phyloP scores from a whole-genome alignment of 2,888 invertebrate species.

The Ectemnius cavifrons region DNA sequence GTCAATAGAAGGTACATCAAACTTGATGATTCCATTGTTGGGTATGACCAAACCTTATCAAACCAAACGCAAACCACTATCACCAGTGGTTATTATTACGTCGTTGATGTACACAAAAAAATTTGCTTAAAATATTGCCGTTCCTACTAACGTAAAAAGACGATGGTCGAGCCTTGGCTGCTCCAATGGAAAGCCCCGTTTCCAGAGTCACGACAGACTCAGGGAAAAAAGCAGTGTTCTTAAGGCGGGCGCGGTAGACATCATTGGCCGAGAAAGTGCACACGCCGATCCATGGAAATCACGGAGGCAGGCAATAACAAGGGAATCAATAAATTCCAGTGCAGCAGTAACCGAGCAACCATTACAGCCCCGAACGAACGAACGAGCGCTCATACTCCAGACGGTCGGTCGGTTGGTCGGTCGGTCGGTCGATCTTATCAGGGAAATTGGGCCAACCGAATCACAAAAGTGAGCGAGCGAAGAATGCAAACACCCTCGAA shows the following conservation, averaged over 20 bases:
- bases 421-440: conserved; percentile 6
- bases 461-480: conserved; percentile 1
- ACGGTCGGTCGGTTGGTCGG: neutral
- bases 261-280: too few species aligned
- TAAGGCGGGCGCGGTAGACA: neutral
- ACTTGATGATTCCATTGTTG: neutral
- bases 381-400: neutral
- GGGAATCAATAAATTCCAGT: conserved; percentile 2
- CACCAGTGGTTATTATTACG: too few species aligned
- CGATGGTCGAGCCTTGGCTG: neutral
- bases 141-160: neutral
- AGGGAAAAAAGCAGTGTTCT: neutral
- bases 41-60: too few species aligned
- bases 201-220: neutral
- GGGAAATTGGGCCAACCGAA: neutral
- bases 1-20: neutral
- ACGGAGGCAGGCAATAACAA: conserved; percentile 3
- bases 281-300: conserved; percentile 1
- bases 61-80: too few species aligned
- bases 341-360: neutral
- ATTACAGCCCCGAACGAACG: neutral
- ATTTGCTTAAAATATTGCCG: too few species aligned
- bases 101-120: too few species aligned
- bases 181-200: neutral
- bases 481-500: neutral